These are phyloP conservation scores for Chondrilla cf. caribensis DNA, from an alignment of 37 sponge, comb jelly and placozoan genomes.

Conservation along the genomic window DNA sequence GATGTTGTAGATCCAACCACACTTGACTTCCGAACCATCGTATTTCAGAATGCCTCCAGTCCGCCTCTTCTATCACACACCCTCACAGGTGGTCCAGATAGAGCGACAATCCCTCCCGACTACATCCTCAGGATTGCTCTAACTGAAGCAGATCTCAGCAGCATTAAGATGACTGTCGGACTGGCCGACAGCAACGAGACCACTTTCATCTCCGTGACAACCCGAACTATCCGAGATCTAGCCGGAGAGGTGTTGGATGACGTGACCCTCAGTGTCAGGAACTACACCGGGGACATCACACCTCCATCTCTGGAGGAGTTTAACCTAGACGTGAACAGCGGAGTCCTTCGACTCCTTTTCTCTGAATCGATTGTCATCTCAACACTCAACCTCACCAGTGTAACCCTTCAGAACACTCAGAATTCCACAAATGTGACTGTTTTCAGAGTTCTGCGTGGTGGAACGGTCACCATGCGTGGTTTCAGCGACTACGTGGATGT, in stretches of 20 bases:
- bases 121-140: conserved; percentile 29
- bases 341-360: conserved; percentile 59
- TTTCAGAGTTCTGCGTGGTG: conserved; percentile 43
- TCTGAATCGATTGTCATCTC: conserved; percentile 65
- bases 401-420: conserved; percentile 52
- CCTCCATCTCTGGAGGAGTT: conserved; percentile 49
- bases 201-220: conserved; percentile 62
- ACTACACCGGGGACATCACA: conserved; percentile 72
- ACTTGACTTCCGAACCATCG: conserved; percentile 41
- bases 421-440: background rate
- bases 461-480: conserved; percentile 27
- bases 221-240: conserved; percentile 65
- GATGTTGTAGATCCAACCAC: conserved; percentile 75
- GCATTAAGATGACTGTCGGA: conserved; percentile 40
- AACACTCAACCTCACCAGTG: conserved; percentile 34
- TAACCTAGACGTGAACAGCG: conserved; percentile 71
- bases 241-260: conserved; percentile 53
- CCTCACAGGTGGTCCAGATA: conserved; percentile 55
- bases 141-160: conserved; percentile 49
- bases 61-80: conserved; percentile 24
- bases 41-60: conserved; percentile 47
- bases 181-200: conserved; percentile 68
- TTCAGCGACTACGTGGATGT: conserved; percentile 38
- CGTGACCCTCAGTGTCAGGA: conserved; percentile 39
- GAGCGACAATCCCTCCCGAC: conserved; percentile 6